Conservation (phyloP, 2,888 invertebrate genomes). For the Acleris cristana region DNA sequence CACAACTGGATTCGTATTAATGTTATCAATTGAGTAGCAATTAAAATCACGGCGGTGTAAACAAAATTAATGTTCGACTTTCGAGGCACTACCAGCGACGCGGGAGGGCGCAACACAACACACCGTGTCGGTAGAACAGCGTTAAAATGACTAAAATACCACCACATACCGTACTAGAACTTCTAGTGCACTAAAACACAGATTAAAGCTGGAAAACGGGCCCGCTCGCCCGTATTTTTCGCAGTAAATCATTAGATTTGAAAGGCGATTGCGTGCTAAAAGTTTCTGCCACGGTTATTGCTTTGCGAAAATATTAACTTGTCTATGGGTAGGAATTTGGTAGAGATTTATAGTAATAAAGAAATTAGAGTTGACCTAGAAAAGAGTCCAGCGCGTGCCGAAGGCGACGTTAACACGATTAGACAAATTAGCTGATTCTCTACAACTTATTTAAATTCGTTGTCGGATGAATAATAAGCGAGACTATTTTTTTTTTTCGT, state of each 20-base stretch:
- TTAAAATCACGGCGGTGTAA: conserved; percentile 64
- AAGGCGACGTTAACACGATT: conserved; percentile 15
- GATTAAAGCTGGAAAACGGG: conserved; percentile 41
- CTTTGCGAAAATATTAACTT: conserved; percentile 44
- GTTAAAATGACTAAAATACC: conserved; percentile 42
- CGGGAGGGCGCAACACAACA: conserved; percentile 17
- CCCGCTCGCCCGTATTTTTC: conserved; percentile 49
- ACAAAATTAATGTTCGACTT: conserved; percentile 66
- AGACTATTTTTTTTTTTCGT: too few relatives aligned
- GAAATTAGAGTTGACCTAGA: conserved; percentile 27
- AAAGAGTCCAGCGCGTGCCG: conserved; percentile 1
- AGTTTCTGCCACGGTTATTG: conserved; percentile 64
- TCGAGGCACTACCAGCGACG: conserved; percentile 37
- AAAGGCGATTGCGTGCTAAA: conserved; percentile 59
- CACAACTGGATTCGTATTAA: conserved; percentile 62
- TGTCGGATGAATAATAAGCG: too few relatives aligned
- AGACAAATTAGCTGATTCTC: too few relatives aligned
- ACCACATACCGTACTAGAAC: conserved; percentile 12
- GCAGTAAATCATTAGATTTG: conserved; percentile 61
- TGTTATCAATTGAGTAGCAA: conserved; percentile 63
- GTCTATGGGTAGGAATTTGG: conserved; percentile 26
- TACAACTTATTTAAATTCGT: too few relatives aligned
- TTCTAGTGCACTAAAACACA: conserved; percentile 5
- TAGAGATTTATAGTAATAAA: conserved; percentile 33
- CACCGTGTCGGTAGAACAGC: conserved; percentile 30